Evolutionary conservation across 2,888 invertebrate species (phyloP).

Genomic region (Cotesia congregata): DNA sequence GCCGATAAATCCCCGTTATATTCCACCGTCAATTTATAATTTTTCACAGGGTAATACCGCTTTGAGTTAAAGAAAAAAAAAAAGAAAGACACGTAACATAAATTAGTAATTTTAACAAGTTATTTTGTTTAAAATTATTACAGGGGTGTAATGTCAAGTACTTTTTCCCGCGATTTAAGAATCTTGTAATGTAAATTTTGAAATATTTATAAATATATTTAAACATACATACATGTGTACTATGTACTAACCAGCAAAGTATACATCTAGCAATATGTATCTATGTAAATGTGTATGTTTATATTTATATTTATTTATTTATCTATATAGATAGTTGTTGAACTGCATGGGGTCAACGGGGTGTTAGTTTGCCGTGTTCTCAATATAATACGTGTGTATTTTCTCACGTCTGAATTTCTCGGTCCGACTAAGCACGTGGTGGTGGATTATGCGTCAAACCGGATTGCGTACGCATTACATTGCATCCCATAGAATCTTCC

Average conservation of each 20-base stretch:
- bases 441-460: constrained; percentile 34
- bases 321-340: constrained; percentile 37
- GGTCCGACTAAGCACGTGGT: constrained; percentile 14
- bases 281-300: too few species aligned
- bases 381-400: constrained; percentile 5
- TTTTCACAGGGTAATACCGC: background rate
- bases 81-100: background rate
- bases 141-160: background rate
- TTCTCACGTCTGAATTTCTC: constrained; percentile 25
- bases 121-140: background rate
- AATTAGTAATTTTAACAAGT: background rate
- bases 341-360: constrained; percentile 45
- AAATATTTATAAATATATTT: background rate
- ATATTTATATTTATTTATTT: background rate
- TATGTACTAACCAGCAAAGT: too few species aligned
- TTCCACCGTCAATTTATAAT: background rate
- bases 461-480: constrained; percentile 24
- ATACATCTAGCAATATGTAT: too few species aligned
- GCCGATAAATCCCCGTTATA: background rate
- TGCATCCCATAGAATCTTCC: background rate
- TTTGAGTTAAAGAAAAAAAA: too few species aligned
- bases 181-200: background rate
- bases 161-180: background rate
- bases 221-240: too few species aligned
- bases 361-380: constrained; percentile 32